A percentile compares a stretch with the other conserved stretches of the same genome.
phyloP scores from a whole-genome alignment of 2,888 invertebrate genomes.

The Melinaea menophilus region DNA sequence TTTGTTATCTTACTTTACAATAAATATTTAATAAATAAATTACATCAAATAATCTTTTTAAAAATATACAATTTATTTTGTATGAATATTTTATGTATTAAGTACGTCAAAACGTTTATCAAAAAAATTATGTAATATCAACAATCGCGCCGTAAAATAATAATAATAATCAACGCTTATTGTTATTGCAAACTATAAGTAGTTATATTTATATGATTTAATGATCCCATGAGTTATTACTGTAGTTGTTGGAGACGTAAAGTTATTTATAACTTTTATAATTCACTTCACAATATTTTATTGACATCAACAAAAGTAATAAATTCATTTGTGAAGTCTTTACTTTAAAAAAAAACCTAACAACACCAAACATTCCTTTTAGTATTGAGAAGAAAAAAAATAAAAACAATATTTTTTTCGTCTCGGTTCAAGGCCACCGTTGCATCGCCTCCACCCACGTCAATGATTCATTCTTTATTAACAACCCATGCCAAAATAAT shows the following conservation, averaged over 20 bases:
- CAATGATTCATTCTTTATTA: constrained; percentile 61
- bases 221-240: background rate
- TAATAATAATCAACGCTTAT: constrained; percentile 1
- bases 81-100: too few species aligned
- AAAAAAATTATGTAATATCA: background rate
- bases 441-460: constrained; percentile 64
- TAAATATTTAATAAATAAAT: too few species aligned
- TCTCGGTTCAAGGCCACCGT: constrained; percentile 61
- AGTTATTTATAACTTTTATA: constrained; percentile 6
- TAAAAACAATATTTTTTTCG: constrained; percentile 21
- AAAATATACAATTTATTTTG: too few species aligned
- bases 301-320: too few species aligned
- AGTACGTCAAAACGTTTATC: background rate
- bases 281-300: too few species aligned
- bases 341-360: background rate
- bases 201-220: constrained; percentile 1
- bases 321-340: background rate
- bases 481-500: constrained; percentile 49
- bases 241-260: constrained; percentile 13
- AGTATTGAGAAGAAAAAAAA: background rate
- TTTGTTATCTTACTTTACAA: too few species aligned
- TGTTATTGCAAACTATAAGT: constrained; percentile 4
- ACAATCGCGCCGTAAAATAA: background rate
- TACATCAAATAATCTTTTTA: too few species aligned
- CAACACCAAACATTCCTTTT: background rate